phyloP scores from a whole-genome alignment of 2,113 vertebrate genomes.

The Triplophysa tibetana region DNA sequence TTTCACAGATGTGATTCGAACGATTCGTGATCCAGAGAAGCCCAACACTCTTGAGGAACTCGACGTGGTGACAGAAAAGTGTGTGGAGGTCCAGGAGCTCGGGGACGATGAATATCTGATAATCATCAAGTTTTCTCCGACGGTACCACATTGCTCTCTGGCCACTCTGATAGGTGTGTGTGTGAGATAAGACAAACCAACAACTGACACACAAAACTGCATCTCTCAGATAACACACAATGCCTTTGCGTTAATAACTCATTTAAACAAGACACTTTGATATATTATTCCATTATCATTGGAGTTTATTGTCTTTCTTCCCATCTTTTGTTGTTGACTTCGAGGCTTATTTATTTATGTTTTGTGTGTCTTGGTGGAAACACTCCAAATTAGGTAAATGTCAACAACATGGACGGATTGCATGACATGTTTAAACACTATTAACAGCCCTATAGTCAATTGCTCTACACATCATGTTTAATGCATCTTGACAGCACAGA shows the following conservation, averaged over 20 bases:
- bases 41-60: constrained; percentile 94
- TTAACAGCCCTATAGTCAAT: no score
- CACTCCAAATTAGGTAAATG: no score
- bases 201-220: background rate
- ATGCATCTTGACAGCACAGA: no score
- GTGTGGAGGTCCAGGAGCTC: constrained; percentile 87
- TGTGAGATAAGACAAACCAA: background rate
- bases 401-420: no score
- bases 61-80: constrained; percentile 90
- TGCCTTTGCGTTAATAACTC: background rate
- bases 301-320: no score
- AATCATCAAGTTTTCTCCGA: constrained; percentile 91
- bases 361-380: no score
- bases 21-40: constrained; percentile 95
- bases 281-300: background rate
- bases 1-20: constrained; percentile 88
- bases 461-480: no score
- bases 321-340: no score
- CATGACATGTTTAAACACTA: no score
- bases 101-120: constrained; percentile 88
- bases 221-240: constrained; percentile 1
- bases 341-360: no score
- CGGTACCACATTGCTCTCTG: constrained; percentile 95
- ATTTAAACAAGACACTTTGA: background rate
- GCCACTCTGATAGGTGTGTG: constrained; percentile 93